Base-by-base conservation (phyloP, 30 jellyfish, hydroid and myxozoan species). In the Rhopilema esculentum region DNA sequence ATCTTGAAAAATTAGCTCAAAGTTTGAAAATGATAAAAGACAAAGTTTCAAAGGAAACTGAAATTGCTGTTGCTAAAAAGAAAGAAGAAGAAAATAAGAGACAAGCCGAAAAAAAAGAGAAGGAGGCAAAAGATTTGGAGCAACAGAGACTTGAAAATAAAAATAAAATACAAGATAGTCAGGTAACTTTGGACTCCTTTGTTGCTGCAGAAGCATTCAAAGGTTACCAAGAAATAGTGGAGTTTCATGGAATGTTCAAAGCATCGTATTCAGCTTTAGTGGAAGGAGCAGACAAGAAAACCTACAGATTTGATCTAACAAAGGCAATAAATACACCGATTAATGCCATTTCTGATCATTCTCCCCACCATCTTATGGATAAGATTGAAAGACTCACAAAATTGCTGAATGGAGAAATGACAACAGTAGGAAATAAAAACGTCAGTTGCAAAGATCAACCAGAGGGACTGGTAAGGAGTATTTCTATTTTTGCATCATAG, bases 331-430 rank as follows among this genome's bases (percentile, higher is more conserved):
- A 93, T 31, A 93, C 98, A 19, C 86, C 97, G 27, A 87, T 93
- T 27, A 93, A 93, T 93, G 97, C 98, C 0, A 84, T 87, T 24
- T 93, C 98, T 19, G 97, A 93, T 57, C 95, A 93, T 30, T 79
- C 97, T 20, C 97, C 98, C 16, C 69, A 80, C 23, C 98, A 93
- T 84, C 87, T 93, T 77, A 22, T 77, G 66, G 98, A 83, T 57
- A 93, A 93, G 64, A 82, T 93, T 57, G 79, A 74, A 66, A 76
- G 88, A 61, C 66, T 93, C 71, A 87, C 89, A 28, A 69, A 25
- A 19, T 52, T 93, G 50, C 82, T 93, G 1, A 82, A 77, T 50
- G 97, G 95, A 21, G 82, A 82, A 18, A 27, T 62, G 27, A 61
- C 88, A 1, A 95, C 68, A 28, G 50, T 80, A n/a, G 89, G 95